Evolutionary conservation across 2,888 invertebrate genomes (phyloP).

Genomic region (Chloroclystis v-ata): DNA sequence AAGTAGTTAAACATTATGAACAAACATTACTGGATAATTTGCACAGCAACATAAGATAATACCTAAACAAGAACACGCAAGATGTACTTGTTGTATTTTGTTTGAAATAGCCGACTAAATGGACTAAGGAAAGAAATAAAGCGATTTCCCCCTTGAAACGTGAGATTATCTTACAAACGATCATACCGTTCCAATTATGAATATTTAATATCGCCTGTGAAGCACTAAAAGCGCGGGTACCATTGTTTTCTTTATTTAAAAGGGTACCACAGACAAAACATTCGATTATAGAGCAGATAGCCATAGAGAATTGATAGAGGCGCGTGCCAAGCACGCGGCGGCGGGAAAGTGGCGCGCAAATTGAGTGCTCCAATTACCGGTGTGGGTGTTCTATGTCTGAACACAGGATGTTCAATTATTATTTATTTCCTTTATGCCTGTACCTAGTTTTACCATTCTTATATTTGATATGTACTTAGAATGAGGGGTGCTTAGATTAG

Average conservation of each 20-base stretch:
- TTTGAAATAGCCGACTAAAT: too few relatives aligned
- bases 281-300: slow-evolving; percentile 48
- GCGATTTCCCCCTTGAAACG: slow-evolving; percentile 4
- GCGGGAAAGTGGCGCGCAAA: slow-evolving; percentile 66
- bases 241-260: slow-evolving; percentile 46
- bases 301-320: slow-evolving; percentile 61
- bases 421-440: too few relatives aligned
- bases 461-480: too few relatives aligned
- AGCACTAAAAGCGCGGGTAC: slow-evolving; percentile 36
- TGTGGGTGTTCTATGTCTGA: slow-evolving; percentile 48
- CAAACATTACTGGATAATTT: too few relatives aligned
- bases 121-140: slow-evolving; percentile 5
- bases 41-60: too few relatives aligned
- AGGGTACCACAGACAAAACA: slow-evolving; percentile 55
- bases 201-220: slow-evolving; percentile 28
- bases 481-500: too few relatives aligned
- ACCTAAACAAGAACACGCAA: too few relatives aligned
- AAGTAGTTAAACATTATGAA: too few relatives aligned
- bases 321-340: slow-evolving; percentile 47
- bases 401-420: slow-evolving; percentile 34
- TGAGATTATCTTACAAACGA: slow-evolving; percentile 13
- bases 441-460: too few relatives aligned
- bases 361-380: slow-evolving; percentile 76
- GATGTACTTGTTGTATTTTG: too few relatives aligned
- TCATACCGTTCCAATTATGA: slow-evolving; percentile 25